Evolutionary conservation across 2,888 invertebrate species (phyloP).

Genomic region (Copidosoma aretas): DNA sequence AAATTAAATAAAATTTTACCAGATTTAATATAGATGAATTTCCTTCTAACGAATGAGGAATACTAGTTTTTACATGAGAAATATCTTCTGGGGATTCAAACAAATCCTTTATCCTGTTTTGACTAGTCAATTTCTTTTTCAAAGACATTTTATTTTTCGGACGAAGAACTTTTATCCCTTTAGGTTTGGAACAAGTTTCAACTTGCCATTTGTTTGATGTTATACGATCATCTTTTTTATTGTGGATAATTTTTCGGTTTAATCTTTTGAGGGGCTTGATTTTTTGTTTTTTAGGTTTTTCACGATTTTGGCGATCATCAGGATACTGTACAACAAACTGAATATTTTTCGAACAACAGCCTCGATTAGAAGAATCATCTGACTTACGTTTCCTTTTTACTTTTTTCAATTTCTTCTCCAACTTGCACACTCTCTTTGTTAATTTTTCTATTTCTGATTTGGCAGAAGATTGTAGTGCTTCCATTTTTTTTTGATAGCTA

Average conservation of each 20-base stretch:
- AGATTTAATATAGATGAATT: neutral
- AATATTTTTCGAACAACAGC: slow-evolving; percentile 31
- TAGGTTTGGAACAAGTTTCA: slow-evolving; percentile 12
- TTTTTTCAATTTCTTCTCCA: slow-evolving; percentile 26
- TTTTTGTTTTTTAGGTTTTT: slow-evolving; percentile 21
- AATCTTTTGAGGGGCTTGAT: slow-evolving; percentile 3
- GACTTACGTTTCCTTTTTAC: neutral
- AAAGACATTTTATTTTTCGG: slow-evolving; percentile 2
- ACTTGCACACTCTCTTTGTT: slow-evolving; percentile 22
- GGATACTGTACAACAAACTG: slow-evolving; percentile 32
- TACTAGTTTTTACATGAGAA: neutral
- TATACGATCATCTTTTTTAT: neutral
- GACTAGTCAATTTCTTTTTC: neutral
- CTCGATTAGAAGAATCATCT: slow-evolving; percentile 11
- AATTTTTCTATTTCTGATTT: slow-evolving; percentile 21
- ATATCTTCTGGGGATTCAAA: slow-evolving; percentile 11
- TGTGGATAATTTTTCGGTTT: neutral
- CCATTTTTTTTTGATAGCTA: no score
- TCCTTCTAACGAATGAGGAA: neutral
- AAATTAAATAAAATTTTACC: neutral
- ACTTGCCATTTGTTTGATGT: slow-evolving; percentile 20
- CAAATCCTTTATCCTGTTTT: neutral
- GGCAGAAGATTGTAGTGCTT: no score
- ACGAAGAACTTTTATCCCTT: neutral
- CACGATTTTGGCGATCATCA: slow-evolving; percentile 16